phyloP scores from a whole-genome alignment of 1,140 invertebrate species.

The Pseudomyrmex gracilis region DNA sequence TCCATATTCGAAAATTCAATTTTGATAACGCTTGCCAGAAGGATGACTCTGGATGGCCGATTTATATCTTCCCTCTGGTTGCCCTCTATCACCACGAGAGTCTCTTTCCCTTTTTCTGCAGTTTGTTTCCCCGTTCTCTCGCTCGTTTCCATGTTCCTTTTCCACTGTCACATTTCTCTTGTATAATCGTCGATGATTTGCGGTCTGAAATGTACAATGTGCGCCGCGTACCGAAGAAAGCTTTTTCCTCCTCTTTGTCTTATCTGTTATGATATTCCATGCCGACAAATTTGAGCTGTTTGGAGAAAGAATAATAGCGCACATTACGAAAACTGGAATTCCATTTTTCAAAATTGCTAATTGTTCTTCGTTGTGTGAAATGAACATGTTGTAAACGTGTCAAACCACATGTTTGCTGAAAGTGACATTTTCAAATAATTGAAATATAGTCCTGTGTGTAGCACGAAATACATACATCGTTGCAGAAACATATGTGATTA shows the following conservation, averaged over 20 bases:
- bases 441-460: background rate
- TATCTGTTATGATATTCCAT: background rate
- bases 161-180: slow-evolving; percentile 24
- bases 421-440: background rate
- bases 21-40: slow-evolving; percentile 76
- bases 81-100: slow-evolving; percentile 38
- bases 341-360: background rate
- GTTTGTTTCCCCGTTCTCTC: background rate
- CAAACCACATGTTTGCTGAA: background rate
- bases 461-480: background rate
- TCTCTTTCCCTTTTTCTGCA: slow-evolving; percentile 13
- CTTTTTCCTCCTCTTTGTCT: background rate
- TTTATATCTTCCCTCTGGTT: slow-evolving; percentile 36
- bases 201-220: background rate
- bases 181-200: slow-evolving; percentile 55
- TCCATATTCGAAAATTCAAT: slow-evolving; percentile 77
- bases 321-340: background rate
- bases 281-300: background rate
- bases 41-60: slow-evolving; percentile 30
- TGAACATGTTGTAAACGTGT: too few relatives aligned
- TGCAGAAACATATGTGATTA: background rate
- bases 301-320: background rate
- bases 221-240: slow-evolving; percentile 21
- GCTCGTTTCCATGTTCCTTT: background rate
- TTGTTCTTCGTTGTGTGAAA: background rate